These are phyloP conservation scores for Xestia c-nigrum DNA, from an alignment of 2,888 invertebrate species.

Conservation along the genomic window DNA sequence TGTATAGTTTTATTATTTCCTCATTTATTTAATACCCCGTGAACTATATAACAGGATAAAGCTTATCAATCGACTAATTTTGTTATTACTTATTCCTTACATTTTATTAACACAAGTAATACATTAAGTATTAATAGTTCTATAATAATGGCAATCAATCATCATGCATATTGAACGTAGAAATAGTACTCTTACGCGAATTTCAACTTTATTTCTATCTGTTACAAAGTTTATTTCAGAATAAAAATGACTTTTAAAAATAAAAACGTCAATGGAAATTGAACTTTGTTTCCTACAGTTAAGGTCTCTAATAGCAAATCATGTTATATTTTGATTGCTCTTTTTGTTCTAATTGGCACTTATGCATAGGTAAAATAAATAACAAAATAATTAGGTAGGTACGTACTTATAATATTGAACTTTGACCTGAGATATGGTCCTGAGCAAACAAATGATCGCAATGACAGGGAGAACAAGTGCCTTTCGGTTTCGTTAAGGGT, in stretches of 20 bases:
- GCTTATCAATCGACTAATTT: conserved; percentile 8
- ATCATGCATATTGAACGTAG: neutral
- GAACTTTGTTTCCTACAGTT: neutral
- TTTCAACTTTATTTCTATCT: neutral
- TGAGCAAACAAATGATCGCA: no score
- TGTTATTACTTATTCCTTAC: conserved; percentile 13
- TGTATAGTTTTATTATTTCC: conserved; percentile 35
- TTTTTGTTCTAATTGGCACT: conserved; percentile 7
- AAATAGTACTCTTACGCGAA: neutral
- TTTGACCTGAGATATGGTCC: no score
- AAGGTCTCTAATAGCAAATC: neutral
- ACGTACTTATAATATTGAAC: no score
- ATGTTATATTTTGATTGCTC: neutral
- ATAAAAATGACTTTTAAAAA: neutral
- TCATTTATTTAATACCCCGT: neutral
- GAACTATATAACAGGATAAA: conserved; percentile 41
- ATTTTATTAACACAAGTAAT: neutral
- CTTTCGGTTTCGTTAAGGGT: no score
- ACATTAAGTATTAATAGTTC: neutral
- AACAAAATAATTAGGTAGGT: no score
- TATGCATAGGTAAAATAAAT: no score
- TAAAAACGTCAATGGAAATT: neutral
- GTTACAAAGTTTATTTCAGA: neutral
- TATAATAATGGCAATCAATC: neutral
- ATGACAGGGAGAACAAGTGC: no score